Evolutionary conservation across 2,113 vertebrate species (phyloP).

Genomic region (Choloepus hoffmanni): DNA sequence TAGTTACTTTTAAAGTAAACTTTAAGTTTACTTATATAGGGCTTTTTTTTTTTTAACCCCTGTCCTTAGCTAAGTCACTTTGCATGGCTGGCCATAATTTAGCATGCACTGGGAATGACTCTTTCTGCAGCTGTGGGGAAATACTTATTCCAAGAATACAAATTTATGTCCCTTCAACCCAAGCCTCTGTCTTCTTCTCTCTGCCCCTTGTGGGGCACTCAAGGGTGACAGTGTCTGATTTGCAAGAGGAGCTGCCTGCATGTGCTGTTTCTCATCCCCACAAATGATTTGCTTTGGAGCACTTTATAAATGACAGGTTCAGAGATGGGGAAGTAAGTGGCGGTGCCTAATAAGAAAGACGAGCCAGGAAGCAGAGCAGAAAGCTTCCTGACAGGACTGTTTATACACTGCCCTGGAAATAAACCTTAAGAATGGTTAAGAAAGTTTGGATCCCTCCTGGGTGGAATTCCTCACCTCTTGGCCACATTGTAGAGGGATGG

Average conservation of each 20-base stretch:
- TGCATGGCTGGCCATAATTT: rapidly evolving
- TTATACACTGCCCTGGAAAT: rapidly evolving
- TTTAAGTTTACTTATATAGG: too few relatives aligned
- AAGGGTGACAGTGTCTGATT: rapidly evolving
- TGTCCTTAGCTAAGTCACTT: rapidly evolving
- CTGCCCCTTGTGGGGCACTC: not conserved
- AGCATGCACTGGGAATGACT: not conserved
- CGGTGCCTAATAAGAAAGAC: not conserved
- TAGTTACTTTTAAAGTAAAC: too few relatives aligned
- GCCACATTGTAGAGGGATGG: not conserved
- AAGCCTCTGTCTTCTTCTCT: not conserved
- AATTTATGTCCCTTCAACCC: not conserved
- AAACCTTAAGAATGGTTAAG: rapidly evolving
- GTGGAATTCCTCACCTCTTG: rapidly evolving
- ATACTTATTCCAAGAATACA: not conserved
- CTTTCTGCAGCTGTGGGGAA: not conserved
- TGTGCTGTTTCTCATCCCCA: not conserved
- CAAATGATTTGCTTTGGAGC: not conserved
- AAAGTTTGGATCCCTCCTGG: rapidly evolving
- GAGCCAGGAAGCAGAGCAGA: not conserved
- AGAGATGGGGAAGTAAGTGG: too few relatives aligned
- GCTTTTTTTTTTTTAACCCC: too few relatives aligned
- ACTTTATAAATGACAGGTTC: too few relatives aligned
- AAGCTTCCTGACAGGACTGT: not conserved
- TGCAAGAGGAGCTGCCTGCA: not conserved